Evolutionary conservation across 2,888 invertebrate genomes (phyloP).

Genomic region (Oligia fasciuncula): DNA sequence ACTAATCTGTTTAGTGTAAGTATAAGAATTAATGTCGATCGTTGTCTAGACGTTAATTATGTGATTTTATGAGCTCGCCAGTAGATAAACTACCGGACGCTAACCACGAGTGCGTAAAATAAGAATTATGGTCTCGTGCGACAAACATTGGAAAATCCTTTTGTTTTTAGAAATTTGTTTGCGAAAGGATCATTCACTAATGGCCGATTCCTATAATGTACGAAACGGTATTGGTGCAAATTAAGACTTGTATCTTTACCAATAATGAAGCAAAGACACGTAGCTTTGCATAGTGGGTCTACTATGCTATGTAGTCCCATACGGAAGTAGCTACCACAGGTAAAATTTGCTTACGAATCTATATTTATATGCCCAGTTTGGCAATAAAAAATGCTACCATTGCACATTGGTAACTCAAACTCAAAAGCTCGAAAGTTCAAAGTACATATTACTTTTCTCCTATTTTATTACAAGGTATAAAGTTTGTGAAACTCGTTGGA

Average conservation of each 20-base stretch:
- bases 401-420: not conserved
- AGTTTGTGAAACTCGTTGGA: not conserved
- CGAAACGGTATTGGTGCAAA: not conserved
- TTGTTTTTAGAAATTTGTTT: conserved; percentile 48
- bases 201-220: not conserved
- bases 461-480: conserved; percentile 18
- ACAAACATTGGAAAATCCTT: conserved; percentile 27
- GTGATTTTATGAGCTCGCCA: conserved; percentile 62
- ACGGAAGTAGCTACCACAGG: not conserved
- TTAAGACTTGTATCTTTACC: not conserved
- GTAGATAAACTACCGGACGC: conserved; percentile 60
- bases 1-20: conserved; percentile 59
- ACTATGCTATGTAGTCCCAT: not conserved
- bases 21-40: conserved; percentile 56
- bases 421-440: too few species aligned
- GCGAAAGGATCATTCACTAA: conserved; percentile 23
- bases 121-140: conserved; percentile 51
- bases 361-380: not conserved
- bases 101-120: conserved; percentile 63
- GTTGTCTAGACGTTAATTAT: conserved; percentile 60
- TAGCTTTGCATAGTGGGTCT: not conserved
- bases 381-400: not conserved
- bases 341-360: not conserved
- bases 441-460: not conserved
- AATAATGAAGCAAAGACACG: not conserved